A percentile compares a stretch with the other conserved stretches of the same genome.
phyloP scores from a whole-genome alignment of 2,797 vertebrate species.

The Sebastes dallii region DNA sequence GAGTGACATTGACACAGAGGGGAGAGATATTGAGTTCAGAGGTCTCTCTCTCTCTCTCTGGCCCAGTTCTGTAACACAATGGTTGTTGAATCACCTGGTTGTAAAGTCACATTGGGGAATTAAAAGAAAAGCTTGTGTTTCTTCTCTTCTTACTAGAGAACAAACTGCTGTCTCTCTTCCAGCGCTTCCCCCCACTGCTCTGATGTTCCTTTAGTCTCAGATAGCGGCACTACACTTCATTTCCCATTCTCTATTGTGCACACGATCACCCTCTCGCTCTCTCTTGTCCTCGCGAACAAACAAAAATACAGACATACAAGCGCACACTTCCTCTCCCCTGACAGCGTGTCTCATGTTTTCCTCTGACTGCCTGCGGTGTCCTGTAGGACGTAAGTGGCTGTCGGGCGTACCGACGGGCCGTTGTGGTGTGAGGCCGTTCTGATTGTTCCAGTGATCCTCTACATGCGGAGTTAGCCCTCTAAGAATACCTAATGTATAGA shows the following conservation, averaged over 20 bases:
- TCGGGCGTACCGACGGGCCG: constrained; percentile 10
- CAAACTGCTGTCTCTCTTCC: constrained; percentile 38
- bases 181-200: constrained; percentile 14
- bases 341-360: constrained; percentile 47
- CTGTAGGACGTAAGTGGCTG: constrained; percentile 15
- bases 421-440: not conserved
- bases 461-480: not conserved
- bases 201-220: constrained; percentile 35
- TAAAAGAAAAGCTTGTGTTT: constrained; percentile 32
- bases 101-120: constrained; percentile 56
- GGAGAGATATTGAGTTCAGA: constrained; percentile 40
- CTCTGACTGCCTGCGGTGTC: constrained; percentile 31
- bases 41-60: constrained; percentile 25
- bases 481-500: constrained; percentile 2
- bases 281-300: constrained; percentile 21
- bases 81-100: constrained; percentile 31
- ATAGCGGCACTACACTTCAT: constrained; percentile 38
- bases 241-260: constrained; percentile 35
- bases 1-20: constrained; percentile 7
- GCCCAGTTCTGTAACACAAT: constrained; percentile 46
- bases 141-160: constrained; percentile 20
- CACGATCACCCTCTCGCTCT: constrained; percentile 1
- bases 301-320: constrained; percentile 26
- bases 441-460: not conserved
- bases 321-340: constrained; percentile 5